Evolutionary conservation across 2,113 vertebrate species (phyloP).

Genomic region (Sorex araneus): DNA sequence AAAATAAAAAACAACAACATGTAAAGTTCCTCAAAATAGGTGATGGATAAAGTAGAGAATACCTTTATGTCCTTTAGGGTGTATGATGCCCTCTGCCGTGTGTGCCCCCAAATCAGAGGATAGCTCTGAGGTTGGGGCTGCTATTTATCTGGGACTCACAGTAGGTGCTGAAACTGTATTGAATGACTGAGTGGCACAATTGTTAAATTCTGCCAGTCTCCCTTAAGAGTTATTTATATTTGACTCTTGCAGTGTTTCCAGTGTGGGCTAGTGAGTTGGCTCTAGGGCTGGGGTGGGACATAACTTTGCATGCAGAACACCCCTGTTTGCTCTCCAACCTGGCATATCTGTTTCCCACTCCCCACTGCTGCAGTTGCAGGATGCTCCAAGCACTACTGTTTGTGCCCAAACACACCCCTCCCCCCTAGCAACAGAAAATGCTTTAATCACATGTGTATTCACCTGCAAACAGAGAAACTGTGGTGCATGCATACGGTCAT

Average conservation of each 20-base stretch:
- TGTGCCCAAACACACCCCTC: too few species aligned
- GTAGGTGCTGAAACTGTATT: neutral
- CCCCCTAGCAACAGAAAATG: too few species aligned
- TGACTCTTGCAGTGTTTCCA: neutral
- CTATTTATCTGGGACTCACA: neutral
- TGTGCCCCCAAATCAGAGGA: slow-evolving; percentile 11
- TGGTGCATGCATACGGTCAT: too few species aligned
- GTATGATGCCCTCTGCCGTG: neutral
- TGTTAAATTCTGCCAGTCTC: neutral
- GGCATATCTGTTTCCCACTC: too few species aligned
- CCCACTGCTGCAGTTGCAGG: too few species aligned
- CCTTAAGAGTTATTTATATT: neutral
- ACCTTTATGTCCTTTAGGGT: neutral
- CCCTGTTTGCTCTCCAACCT: too few species aligned
- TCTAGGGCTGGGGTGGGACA: too few species aligned
- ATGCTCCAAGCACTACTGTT: too few species aligned
- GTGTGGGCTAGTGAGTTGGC: too few species aligned
- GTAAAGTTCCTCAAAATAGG: neutral
- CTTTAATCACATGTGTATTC: too few species aligned
- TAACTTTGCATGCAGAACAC: too few species aligned
- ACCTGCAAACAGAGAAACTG: too few species aligned
- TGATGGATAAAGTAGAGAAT: neutral
- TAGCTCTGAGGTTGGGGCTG: neutral
- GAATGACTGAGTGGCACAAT: neutral
- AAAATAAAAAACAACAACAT: neutral